phyloP scores from a whole-genome alignment of 2,888 invertebrate genomes.

The Pristionchus exspectatus region DNA sequence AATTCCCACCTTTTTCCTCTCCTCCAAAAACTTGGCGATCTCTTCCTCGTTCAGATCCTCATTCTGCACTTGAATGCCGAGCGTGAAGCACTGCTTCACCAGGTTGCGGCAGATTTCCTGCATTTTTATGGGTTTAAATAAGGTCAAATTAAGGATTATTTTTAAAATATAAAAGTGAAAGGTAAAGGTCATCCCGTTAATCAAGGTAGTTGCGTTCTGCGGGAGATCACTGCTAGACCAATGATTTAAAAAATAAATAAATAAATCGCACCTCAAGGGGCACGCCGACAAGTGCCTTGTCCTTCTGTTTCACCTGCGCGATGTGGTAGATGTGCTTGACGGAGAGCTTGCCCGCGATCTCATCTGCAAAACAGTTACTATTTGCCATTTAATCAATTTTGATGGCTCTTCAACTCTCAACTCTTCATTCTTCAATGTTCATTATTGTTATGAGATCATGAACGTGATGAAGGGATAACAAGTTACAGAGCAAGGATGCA shows the following conservation, averaged over 20 bases:
- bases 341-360: slow-evolving; percentile 90
- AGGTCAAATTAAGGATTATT: background rate
- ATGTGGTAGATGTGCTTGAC: slow-evolving; percentile 98
- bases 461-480: background rate
- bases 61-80: slow-evolving; percentile 71
- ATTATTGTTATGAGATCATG: background rate
- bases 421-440: no score
- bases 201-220: no score
- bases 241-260: no score
- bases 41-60: slow-evolving; percentile 74
- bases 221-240: no score
- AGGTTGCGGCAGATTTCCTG: slow-evolving; percentile 68
- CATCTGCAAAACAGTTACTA: slow-evolving; percentile 63
- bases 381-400: no score
- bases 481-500: background rate
- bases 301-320: slow-evolving; percentile 88
- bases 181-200: no score
- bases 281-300: slow-evolving; percentile 74
- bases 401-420: no score
- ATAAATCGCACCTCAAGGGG: slow-evolving; percentile 67
- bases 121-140: background rate
- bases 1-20: slow-evolving; percentile 62
- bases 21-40: slow-evolving; percentile 67
- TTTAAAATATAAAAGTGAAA: background rate
- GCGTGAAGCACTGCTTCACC: slow-evolving; percentile 68